A percentile compares a stretch with the other conserved stretches of the same genome.
These are phyloP conservation scores for Gambusia yucatana DNA, from an alignment of 2,797 vertebrate genomes.

Conservation along the genomic window DNA sequence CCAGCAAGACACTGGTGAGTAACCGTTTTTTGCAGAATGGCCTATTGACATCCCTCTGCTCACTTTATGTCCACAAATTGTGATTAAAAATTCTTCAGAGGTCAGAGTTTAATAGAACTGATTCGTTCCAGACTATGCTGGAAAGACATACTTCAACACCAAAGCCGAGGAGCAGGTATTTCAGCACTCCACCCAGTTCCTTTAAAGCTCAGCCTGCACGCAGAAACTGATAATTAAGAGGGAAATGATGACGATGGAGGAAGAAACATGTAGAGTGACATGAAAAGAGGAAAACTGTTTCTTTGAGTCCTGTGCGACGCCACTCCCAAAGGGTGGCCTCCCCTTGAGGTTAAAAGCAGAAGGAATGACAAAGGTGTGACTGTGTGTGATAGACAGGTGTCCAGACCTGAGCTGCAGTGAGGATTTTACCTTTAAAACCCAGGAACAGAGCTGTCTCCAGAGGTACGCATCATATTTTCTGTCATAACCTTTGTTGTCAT, in stretches of 20 bases:
- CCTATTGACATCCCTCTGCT: not conserved
- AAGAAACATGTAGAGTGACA: constrained; percentile 19
- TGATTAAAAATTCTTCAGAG: not conserved
- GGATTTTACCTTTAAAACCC: constrained; percentile 10
- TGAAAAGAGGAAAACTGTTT: constrained; percentile 13
- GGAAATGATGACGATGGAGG: constrained; percentile 19
- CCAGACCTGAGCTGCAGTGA: constrained; percentile 7
- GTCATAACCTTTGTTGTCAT: not conserved
- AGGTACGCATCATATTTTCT: constrained; percentile 50
- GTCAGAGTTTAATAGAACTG: not conserved
- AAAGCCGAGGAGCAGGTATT: constrained; percentile 54
- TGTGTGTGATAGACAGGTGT: constrained; percentile 41
- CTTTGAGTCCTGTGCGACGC: constrained; percentile 56
- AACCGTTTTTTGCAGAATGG: not conserved
- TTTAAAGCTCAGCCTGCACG: constrained; percentile 4
- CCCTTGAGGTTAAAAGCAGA: constrained; percentile 70
- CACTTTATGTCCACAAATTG: not conserved
- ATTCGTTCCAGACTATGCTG: not conserved
- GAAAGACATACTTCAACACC: constrained; percentile 21
- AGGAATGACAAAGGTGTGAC: constrained; percentile 53
- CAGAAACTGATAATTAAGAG: not conserved
- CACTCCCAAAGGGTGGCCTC: constrained; percentile 74
- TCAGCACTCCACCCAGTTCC: constrained; percentile 54
- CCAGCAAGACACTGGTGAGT: not conserved
- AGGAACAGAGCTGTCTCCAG: constrained; percentile 8